Percentiles rank a stretch among this genome's conserved stretches.
Conservation (phyloP, 2,113 vertebrate genomes). For the Maccullochella peelii region DNA sequence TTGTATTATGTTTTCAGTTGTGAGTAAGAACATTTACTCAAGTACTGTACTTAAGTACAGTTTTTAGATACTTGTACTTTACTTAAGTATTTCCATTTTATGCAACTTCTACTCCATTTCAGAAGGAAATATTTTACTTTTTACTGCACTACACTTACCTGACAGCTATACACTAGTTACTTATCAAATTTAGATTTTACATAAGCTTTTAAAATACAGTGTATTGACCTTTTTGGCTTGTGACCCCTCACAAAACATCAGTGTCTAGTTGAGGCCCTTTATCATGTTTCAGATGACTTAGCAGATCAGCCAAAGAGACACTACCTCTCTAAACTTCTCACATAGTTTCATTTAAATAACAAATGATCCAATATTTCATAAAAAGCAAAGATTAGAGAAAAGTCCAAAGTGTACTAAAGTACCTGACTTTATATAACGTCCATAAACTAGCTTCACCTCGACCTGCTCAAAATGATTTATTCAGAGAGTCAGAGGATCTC, state of each 20-base stretch:
- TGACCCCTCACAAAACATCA: no score
- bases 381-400: background rate
- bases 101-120: background rate
- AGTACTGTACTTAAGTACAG: no score
- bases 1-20: background rate
- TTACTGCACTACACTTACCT: background rate
- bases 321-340: background rate
- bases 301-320: background rate
- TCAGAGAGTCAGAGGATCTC: conserved; percentile 3
- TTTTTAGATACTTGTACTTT: background rate
- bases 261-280: background rate
- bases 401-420: background rate
- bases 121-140: background rate
- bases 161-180: background rate
- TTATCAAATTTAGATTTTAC: background rate
- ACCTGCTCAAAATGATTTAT: conserved; percentile 25
- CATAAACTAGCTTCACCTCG: no score
- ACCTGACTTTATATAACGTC: background rate
- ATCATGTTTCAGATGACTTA: background rate
- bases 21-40: background rate
- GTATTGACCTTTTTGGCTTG: background rate
- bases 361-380: background rate
- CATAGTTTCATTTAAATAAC: background rate
- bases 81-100: background rate
- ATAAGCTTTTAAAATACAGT: background rate